Evolutionary conservation across 1,140 invertebrate species (phyloP), one percentile per base, ranked within the genome.

Genomic region (Zaprionus vittiger): DNA sequence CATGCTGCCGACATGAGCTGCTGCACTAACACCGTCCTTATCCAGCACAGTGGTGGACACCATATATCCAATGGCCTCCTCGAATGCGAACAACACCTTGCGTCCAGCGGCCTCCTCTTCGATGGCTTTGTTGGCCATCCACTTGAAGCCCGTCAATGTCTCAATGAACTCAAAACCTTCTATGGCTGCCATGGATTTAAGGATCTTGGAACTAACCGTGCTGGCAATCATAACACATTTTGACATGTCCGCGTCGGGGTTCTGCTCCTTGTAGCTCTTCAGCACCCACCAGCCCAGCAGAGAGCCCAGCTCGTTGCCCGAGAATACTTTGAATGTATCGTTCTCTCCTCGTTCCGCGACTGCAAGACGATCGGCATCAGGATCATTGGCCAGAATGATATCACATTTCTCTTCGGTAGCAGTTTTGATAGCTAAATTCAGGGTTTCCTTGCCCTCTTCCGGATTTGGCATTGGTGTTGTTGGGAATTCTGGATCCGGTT

Each of bases 131-230:
- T 99, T 99, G 91, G 97, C 99, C 97, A 99, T 99, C 98, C 99
- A 99, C 91, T 99, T 99, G 92, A 99, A 99, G 1, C 99, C 97
- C n/a, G 99, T 99, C 55, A 99, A 94, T 0, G 99, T 99, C 94
- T 99, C 98, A 93, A 96, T 95, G 93, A 97, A 98, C 81, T 95
- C 94, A 79, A 97, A 97, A 22, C 97, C 98, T 93, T 99, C 97
- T 17, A 94, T 94, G 49, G 95, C 94, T 0, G 96, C 96, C 83
- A 99, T 97, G 2, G 97, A 95, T 24, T 95, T 93, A n/a, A 99
- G 93, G 79, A 99, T 98, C 94, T 99, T 99, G 7, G 99, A 99
- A 55, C 98, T 99, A 26, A 99, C 99, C 6, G 99, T 98, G 82
- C 98, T 99, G 38, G 98, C 95, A 49, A 99, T 91, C 95, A 99